phyloP scores from a whole-genome alignment of 2,797 vertebrate genomes.

The Lophius americanus region DNA sequence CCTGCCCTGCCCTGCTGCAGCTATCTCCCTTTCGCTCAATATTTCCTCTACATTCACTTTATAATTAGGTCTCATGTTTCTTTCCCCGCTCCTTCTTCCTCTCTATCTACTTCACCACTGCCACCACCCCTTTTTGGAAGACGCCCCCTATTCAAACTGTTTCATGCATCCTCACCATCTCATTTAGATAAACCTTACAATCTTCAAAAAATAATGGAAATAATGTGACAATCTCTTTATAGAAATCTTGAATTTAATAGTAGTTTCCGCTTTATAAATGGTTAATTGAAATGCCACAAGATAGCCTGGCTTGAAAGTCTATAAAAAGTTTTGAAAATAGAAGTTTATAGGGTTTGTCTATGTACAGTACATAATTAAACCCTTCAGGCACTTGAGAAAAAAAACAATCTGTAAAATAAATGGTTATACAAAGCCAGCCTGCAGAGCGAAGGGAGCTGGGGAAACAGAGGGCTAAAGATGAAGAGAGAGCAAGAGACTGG shows the following conservation, averaged over 20 bases:
- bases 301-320: slow-evolving; percentile 91
- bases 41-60: slow-evolving; percentile 57
- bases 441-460: slow-evolving; percentile 87
- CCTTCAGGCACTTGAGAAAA: slow-evolving; percentile 91
- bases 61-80: slow-evolving; percentile 47
- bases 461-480: slow-evolving; percentile 57
- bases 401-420: slow-evolving; percentile 90
- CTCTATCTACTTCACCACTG: slow-evolving; percentile 25
- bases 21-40: slow-evolving; percentile 36
- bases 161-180: slow-evolving; percentile 82
- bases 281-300: slow-evolving; percentile 98
- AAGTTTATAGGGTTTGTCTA: slow-evolving; percentile 97
- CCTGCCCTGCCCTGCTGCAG: slow-evolving; percentile 42
- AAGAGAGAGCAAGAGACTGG: slow-evolving; percentile 55
- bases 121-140: slow-evolving; percentile 29
- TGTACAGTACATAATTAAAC: slow-evolving; percentile 98
- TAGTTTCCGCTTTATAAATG: slow-evolving; percentile 92
- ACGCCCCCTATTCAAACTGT: slow-evolving; percentile 72
- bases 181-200: slow-evolving; percentile 85
- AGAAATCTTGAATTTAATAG: slow-evolving; percentile 92
- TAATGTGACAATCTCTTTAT: slow-evolving; percentile 89
- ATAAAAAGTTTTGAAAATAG: slow-evolving; percentile 97
- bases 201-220: slow-evolving; percentile 73
- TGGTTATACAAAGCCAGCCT: slow-evolving; percentile 94
- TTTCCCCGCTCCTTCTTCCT: slow-evolving; percentile 1